Base-by-base conservation (phyloP, 1,140 invertebrate genomes). In the Chironomus striatipennis region DNA sequence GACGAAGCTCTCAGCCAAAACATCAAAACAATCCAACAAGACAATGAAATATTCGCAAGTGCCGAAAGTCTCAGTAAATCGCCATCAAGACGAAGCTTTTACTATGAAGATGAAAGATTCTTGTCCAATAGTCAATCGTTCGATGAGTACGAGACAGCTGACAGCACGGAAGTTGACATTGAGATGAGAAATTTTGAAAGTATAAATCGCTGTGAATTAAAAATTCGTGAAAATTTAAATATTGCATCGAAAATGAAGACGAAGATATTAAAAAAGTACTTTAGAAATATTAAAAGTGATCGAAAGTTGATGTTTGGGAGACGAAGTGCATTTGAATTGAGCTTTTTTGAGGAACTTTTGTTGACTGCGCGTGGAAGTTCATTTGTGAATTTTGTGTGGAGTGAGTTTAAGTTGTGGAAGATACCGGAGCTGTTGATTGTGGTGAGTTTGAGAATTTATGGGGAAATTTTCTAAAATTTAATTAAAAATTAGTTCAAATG, bases 101-200 rank as follows among this genome's bases (percentile, higher is more conserved):
- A 57, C n/a, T 57, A n/a, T 15, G 47, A 57, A 15, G 47, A 57
- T 5, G 12, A 57, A 57, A 12, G n/a, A 15, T 57, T 57, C n/a
- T 10, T 57, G 12, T n/a, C 47, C 5, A 12, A n/a, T n/a, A 57
- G n/a, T 57, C 47, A 57, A n/a, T 57, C 47, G 15, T 57, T 57
- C 15, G 47, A 57, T 57, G 47, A n/a, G 15, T 57, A 57, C 15
- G 47, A 57, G n/a, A 57, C 47, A 57, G 47, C 47, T 12, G 47
- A 57, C n/a, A 57, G 47, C 47, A 57, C 47, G 5, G 47, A 57
- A 57, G 15, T 57, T 57, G 47, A 57, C n/a, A 57, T 57, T 57
- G 47, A 57, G 15, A 57, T 57, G 47, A 57, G n/a, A 57, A 57
- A n/a, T 57, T 57, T 57, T 57, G 47, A 57, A n/a, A n/a, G 12